phyloP scores from a whole-genome alignment of 2,113 vertebrate genomes.

The Neodontobutis hainanensis region DNA sequence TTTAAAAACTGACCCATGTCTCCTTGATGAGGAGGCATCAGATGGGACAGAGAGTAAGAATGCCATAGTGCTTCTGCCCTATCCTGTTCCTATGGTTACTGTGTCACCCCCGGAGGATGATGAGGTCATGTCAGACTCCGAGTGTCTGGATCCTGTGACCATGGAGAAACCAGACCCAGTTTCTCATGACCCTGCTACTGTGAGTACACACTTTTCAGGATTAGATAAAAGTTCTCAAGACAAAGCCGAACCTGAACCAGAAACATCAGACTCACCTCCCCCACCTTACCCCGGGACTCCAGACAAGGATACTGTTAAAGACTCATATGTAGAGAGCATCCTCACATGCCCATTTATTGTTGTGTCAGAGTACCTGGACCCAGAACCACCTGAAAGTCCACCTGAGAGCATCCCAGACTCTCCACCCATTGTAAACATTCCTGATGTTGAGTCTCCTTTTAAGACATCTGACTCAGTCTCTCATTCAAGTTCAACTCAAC shows the following conservation, averaged over 20 bases:
- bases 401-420: conserved; percentile 41
- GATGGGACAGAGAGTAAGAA: conserved; percentile 49
- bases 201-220: conserved; percentile 31
- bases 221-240: conserved; percentile 45
- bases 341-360: conserved; percentile 63
- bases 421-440: conserved; percentile 56
- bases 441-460: conserved; percentile 36
- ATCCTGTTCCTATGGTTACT: conserved; percentile 71
- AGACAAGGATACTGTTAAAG: conserved; percentile 7
- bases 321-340: conserved; percentile 18
- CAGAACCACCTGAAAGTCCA: conserved; percentile 54
- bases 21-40: conserved; percentile 36
- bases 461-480: conserved; percentile 28
- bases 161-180: conserved; percentile 29
- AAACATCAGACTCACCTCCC: conserved; percentile 26
- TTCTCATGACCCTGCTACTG: conserved; percentile 15
- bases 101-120: conserved; percentile 70
- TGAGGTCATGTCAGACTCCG: conserved; percentile 52
- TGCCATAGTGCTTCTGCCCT: conserved; percentile 49
- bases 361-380: conserved; percentile 66
- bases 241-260: conserved; percentile 24
- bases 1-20: conserved; percentile 39
- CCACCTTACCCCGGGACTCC: conserved; percentile 31
- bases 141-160: conserved; percentile 28
- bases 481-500: conserved; percentile 27